Evolutionary conservation across 1,140 invertebrate genomes (phyloP).

Genomic region (Leptopilina boulardi): DNA sequence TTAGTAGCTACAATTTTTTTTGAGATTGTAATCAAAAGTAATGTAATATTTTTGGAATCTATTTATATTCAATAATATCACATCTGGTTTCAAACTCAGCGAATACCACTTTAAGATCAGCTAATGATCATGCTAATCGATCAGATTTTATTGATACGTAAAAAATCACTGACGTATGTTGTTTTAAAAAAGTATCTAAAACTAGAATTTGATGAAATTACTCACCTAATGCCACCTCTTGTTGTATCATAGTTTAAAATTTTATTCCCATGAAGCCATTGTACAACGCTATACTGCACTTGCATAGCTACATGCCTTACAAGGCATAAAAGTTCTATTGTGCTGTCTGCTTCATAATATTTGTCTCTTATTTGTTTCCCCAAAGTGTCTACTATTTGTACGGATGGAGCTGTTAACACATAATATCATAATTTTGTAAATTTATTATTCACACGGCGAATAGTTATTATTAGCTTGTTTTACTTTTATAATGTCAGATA

Average conservation of each 20-base stretch:
- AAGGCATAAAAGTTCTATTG: conserved; percentile 84
- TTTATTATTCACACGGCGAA: too few species aligned
- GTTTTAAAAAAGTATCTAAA: background rate
- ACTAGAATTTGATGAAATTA: background rate
- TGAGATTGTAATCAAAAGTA: too few species aligned
- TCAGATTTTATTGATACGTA: too few species aligned
- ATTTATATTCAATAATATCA: too few species aligned
- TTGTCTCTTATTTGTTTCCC: conserved; percentile 82
- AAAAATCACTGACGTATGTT: background rate
- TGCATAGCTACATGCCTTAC: conserved; percentile 84
- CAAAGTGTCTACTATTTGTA: conserved; percentile 85
- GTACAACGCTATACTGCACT: conserved; percentile 79
- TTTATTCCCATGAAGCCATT: conserved; percentile 84
- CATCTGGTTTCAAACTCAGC: too few species aligned
- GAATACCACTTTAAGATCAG: too few species aligned
- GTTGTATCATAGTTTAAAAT: conserved; percentile 85
- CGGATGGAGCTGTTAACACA: conserved; percentile 80
- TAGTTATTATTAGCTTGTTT: too few species aligned
- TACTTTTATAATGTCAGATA: too few species aligned
- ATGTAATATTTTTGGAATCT: too few species aligned
- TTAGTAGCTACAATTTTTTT: too few species aligned
- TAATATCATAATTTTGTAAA: too few species aligned
- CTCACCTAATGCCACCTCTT: conserved; percentile 84
- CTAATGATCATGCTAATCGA: too few species aligned
- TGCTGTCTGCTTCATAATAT: conserved; percentile 86